phyloP scores from a whole-genome alignment of 2,113 vertebrate genomes.

The Hyla sarda region DNA sequence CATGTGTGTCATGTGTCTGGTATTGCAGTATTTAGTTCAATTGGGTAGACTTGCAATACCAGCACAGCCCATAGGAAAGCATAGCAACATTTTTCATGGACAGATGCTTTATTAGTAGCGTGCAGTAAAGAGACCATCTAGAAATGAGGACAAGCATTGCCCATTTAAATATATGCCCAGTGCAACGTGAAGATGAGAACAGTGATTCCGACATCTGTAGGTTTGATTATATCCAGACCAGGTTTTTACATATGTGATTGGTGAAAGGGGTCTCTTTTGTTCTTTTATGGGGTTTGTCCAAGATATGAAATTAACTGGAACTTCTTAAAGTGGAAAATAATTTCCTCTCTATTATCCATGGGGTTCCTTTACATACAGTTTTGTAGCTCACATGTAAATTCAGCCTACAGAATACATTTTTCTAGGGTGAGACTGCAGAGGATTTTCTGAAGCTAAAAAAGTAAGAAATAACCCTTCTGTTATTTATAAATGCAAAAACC shows the following conservation, averaged over 20 bases:
- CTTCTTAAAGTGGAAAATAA: constrained; percentile 26
- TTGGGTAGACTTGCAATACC: neutral
- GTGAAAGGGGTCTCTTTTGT: constrained; percentile 35
- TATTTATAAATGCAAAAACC: neutral
- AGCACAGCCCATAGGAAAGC: neutral
- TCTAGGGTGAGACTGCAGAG: neutral
- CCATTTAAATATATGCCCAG: neutral
- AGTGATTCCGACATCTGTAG: constrained; percentile 35
- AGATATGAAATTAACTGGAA: constrained; percentile 51
- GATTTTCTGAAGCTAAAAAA: neutral
- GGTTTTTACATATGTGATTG: constrained; percentile 9
- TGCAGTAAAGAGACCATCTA: neutral
- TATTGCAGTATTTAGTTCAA: neutral
- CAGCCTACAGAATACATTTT: neutral
- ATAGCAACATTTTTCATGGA: too few relatives aligned
- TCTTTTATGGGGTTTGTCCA: constrained; percentile 49
- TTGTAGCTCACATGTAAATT: too few relatives aligned
- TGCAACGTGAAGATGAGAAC: constrained; percentile 17
- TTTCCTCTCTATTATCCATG: constrained; percentile 39
- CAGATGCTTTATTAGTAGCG: neutral
- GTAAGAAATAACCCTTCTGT: neutral
- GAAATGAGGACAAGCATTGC: neutral
- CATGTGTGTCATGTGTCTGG: neutral
- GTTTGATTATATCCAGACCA: constrained; percentile 42
- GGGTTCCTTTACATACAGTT: too few relatives aligned